Base-by-base conservation (phyloP, 2,888 invertebrate species). In the Drosophila neonasuta region DNA sequence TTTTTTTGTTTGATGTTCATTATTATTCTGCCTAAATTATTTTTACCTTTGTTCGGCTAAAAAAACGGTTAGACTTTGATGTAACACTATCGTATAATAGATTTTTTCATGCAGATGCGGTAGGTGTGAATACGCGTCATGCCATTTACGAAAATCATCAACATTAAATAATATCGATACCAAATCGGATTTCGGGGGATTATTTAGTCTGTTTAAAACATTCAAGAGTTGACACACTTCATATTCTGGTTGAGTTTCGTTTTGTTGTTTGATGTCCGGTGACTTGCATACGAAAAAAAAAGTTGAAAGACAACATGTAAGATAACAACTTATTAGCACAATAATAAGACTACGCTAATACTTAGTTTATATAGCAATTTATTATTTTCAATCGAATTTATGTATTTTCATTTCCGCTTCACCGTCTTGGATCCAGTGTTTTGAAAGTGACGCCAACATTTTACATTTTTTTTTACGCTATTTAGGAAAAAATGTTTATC, bases 361-460 rank as follows among this genome's bases (percentile, higher is more conserved):
- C 10, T 5, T n/a, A 7, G 8, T 1, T 6, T 7, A 39, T 13
- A 34, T 17, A 56, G 1, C 6, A n/a, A 6, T 15, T 41, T 2
- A 5, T 2, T 1, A 5, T 41, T 45, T 7, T 50, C 1, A 29
- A 34, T 2, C 15, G 29, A 49, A 15, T 10, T 11, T 9, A 1
- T 36, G 10, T 13, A 15, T 7, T 41, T 13, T 15, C 17, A 3
- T 24, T 24, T 11, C 11, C 20, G 29, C 20, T 6, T 11, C 20
- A 41, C 10, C 66, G 44, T 29, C 60, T 76, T 74, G 6, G 24
- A 6, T 24, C 24, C 24, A 5, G 24, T 76, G 70, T 75, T 58
- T 68, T 49, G 44, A 44, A 73, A 86, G 73, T 75, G 86, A 80
- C 86, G 86, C 80, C 68, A 83, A 77, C 68, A 63, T 68, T 80